Conservation (phyloP, 1,140 invertebrate species). For the Drosophila equinoxialis region DNA sequence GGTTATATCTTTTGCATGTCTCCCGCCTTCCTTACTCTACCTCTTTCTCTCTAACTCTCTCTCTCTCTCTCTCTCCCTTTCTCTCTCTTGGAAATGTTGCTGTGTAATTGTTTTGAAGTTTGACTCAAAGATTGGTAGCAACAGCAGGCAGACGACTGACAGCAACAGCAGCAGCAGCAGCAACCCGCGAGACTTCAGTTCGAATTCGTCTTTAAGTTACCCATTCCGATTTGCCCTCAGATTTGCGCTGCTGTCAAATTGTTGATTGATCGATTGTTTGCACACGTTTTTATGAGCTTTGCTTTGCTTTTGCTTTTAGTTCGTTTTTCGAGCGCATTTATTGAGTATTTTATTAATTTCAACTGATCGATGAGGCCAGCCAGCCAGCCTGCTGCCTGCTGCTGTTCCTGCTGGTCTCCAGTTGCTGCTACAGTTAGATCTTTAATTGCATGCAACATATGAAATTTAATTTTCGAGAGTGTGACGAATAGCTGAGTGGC, state of each 20-base stretch:
- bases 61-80: conserved; percentile 1
- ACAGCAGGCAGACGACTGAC: conserved; percentile 68
- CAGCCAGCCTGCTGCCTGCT: background rate
- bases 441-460: conserved; percentile 14
- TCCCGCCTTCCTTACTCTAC: background rate
- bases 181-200: conserved; percentile 13
- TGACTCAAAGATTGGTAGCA: conserved; percentile 75
- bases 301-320: conserved; percentile 3
- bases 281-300: conserved; percentile 78
- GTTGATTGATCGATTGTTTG: conserved; percentile 82
- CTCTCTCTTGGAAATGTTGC: conserved; percentile 64
- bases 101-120: conserved; percentile 82
- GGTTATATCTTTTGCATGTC: conserved; percentile 31
- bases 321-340: conserved; percentile 65
- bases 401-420: conserved; percentile 15
- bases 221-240: conserved; percentile 23
- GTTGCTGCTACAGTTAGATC: conserved; percentile 1
- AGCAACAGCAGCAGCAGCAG: conserved; percentile 45
- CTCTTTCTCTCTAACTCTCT: conserved; percentile 3
- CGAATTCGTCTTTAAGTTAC: conserved; percentile 5
- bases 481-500: conserved; percentile 1
- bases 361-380: conserved; percentile 72
- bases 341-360: conserved; percentile 82
- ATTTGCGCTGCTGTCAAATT: conserved; percentile 72
- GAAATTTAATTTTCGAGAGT: conserved; percentile 13